A percentile compares a stretch with the other conserved stretches of the same genome.
phyloP scores from a whole-genome alignment of 2,888 invertebrate species.

The Magallana nippona region DNA sequence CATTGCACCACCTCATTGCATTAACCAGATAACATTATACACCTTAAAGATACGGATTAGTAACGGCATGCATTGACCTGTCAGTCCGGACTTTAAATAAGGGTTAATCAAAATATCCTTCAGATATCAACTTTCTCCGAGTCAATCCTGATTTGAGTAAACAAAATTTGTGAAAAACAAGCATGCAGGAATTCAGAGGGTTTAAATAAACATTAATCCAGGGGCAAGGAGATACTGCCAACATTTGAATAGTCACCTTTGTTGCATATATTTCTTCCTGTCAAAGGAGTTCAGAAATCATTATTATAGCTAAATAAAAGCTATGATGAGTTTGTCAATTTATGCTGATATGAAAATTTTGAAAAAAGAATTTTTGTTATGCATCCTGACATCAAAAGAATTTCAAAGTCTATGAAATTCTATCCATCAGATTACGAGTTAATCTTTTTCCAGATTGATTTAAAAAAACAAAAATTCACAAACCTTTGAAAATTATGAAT shows the following conservation, averaged over 20 bases:
- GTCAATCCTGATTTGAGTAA: background rate
- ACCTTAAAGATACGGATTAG: background rate
- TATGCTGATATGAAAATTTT: too few relatives aligned
- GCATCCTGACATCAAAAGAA: too few relatives aligned
- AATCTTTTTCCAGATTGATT: background rate
- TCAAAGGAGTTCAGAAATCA: background rate
- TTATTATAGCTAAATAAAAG: background rate
- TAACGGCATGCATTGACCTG: background rate
- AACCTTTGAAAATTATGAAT: background rate
- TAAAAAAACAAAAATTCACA: slow-evolving; percentile 9
- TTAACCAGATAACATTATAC: background rate
- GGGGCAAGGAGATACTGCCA: background rate
- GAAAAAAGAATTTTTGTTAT: too few relatives aligned
- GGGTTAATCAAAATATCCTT: background rate
- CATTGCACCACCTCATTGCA: background rate
- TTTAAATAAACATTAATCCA: background rate
- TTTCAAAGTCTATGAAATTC: background rate
- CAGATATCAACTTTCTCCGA: background rate
- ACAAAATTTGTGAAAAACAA: background rate
- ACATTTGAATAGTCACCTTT: slow-evolving; percentile 3
- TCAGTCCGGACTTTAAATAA: background rate
- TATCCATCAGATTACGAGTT: background rate
- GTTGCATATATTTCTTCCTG: slow-evolving; percentile 1
- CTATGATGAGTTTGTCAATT: background rate
- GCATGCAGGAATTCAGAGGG: background rate